Evolutionary conservation across 2,797 vertebrate genomes (phyloP), one percentile per base, ranked within the genome.

Genomic region (Acanthornis magna): DNA sequence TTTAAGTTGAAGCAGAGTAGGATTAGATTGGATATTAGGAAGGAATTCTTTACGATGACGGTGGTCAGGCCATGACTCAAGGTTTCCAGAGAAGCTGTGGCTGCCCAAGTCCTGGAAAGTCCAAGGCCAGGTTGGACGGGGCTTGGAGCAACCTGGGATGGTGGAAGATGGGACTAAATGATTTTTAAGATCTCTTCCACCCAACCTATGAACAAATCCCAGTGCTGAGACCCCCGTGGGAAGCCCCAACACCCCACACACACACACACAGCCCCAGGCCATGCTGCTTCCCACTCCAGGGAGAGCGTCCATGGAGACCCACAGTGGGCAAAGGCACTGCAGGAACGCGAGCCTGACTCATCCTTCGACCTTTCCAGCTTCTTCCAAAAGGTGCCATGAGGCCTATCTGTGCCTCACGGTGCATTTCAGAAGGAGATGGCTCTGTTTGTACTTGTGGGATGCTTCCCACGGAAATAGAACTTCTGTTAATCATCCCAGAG

Each of bases 91-190:
- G 40, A 14, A 47, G 9, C 7, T 54, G 40, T 54, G 65, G 13
- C 3, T 62, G 29, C 7, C 7, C 11, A 13, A 54, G 4, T 9
- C 34, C 40, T 77, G 48, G n/a, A 40, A 62, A 1, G 25, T 34
- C 1, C 20, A 30, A 30, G 34, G 9, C 12, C 55, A 26, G 48
- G 13, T 0, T 34, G 13, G 29, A 26, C 0, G 0, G 40, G 9
- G 16, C 14, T 62, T 62, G 73, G 55, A 77, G 40, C 48, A 34
- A 2, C 7, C 48, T 54, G n/a, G 40, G 19, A 7, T 30, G 14
- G n/a, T 1, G 16, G 47, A 11, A 61, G 16, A 7, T 54, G 25
- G 16, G 8, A 53, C 6, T 45, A 60, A 68, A 53, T 29, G 27
- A 17, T 29, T 27, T 76, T 54, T 23, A 36, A 29, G 22, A 12